These are phyloP conservation scores for Amorpha juglandis DNA, from an alignment of 2,888 invertebrate genomes.

Conservation along the genomic window DNA sequence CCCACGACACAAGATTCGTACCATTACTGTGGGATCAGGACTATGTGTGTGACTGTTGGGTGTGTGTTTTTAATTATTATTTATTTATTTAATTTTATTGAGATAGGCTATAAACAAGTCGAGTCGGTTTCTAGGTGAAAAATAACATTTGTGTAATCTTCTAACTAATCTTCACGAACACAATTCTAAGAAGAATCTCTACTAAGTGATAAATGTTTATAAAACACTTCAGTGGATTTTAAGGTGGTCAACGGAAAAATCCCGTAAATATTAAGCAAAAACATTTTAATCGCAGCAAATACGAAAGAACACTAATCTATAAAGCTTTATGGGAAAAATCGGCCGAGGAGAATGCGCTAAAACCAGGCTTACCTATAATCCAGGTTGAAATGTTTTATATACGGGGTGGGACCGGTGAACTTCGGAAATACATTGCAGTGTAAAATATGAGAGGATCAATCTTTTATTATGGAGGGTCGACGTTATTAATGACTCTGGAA, in stretches of 20 bases:
- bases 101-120: too few species aligned
- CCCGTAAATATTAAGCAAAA: conserved; percentile 28
- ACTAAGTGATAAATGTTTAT: too few species aligned
- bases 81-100: too few species aligned
- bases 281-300: conserved; percentile 40
- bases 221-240: too few species aligned
- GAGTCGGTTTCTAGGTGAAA: too few species aligned
- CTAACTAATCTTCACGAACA: too few species aligned
- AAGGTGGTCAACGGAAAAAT: conserved; percentile 12
- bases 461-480: conserved; percentile 11
- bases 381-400: conserved; percentile 43
- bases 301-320: conserved; percentile 39
- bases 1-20: too few species aligned
- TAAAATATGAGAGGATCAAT: conserved; percentile 15
- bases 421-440: conserved; percentile 13
- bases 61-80: too few species aligned
- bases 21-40: too few species aligned
- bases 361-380: conserved; percentile 45
- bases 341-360: conserved; percentile 35
- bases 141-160: too few species aligned
- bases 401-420: conserved; percentile 33
- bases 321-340: conserved; percentile 41
- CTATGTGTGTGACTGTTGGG: too few species aligned
- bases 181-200: too few species aligned
- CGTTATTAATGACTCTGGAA: conserved; percentile 20